Base-by-base conservation (phyloP, 2,797 vertebrate species). In the Falco naumanni region DNA sequence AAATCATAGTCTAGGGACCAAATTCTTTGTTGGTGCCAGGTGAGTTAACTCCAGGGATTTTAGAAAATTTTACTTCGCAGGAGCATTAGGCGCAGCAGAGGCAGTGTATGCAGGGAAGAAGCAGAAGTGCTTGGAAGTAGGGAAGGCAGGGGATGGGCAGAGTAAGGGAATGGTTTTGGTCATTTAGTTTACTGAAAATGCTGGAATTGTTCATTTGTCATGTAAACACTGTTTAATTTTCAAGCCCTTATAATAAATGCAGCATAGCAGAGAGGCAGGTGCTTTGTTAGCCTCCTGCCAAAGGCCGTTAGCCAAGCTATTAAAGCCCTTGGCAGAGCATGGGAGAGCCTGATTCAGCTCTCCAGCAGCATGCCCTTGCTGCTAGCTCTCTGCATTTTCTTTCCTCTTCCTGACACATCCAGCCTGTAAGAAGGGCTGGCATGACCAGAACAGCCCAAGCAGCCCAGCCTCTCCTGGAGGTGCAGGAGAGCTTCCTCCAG, bases 401-500 rank as follows among this genome's bases (percentile, higher is more conserved):
- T 85, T 84, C 43, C 16, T 92, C 6, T 22, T 75, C 65, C 47
- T 33, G 17, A 68, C 29, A 17, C 1, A 4, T 45, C 28, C 21
- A 68, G 28, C 14, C 28, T 71, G 41, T 8, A 20, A 43, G n/a
- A 29, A 48, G 19, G 45, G 20, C 18, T 81, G 84, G 61, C 50
- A 8, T 28, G 22, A 65, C 20, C 28, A 61, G 59, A 18, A 18
- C 14, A 61, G 33, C 64, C 21, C 51, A 37, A 5, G 34, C 11
- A 16, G 33, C 47, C 21, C 31, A 54, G 20, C 37, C 28, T 76
- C 13, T 71, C 39, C 21, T 3, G 3, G 29, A 65, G 33, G 43
- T 18, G 20, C 0, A 0, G 60, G 43, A 70, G 26, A 74, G 10
- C 33, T 84, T 65, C 29, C n/a, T 50, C 43, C 33, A 51, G 0